Base-by-base conservation (phyloP, 2,113 vertebrate species). In the Epinephelus cyanopodus region DNA sequence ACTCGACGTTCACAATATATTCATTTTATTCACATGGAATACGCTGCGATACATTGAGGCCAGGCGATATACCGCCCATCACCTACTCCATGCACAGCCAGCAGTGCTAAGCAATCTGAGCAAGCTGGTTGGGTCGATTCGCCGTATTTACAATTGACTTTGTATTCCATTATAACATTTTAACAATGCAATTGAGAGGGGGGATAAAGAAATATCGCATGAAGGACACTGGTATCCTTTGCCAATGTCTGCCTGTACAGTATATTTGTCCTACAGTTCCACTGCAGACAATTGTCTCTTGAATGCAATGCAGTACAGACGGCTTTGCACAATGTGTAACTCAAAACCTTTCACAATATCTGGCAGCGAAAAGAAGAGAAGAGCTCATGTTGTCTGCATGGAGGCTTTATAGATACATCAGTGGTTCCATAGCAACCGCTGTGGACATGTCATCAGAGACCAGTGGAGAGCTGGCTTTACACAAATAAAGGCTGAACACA, bases 361-460 rank as follows among this genome's bases (percentile, higher is more conserved):
- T 78, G 42, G 56, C 64, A 63, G 68, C 39, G 68, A 50, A 69
- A 68, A 64, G 19, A 69, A 74, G 14, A 72, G 37, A 53, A 71
- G 37, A 57, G 57, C 52, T 74, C 21, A 23, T 63, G 37, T 47
- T 64, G 14, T 71, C 66, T 76, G 66, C 33, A 47, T 47, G 33
- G 54, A 74, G 23, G 63, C 19, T 50, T 33, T 33, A 50, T 50
- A 50, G 57, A 71, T 58, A 66, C 61, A 71, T 65, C 37, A 21
- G 19, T 69, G 45, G 75, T 82, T 86, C 70, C 64, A 82, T 78
- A 65, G 79, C 74, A 82, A 86, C 69, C 29, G 1, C 68, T 29
- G 68, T 60, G 48, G 57, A 37, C 25, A 70, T 47, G 5, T 65
- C 45, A 60, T 58, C n/a, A 77, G 47, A 75, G 15, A 23, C 64